Base-by-base conservation (phyloP, 2,797 vertebrate genomes). In the Ptychobarbus kaznakovi region DNA sequence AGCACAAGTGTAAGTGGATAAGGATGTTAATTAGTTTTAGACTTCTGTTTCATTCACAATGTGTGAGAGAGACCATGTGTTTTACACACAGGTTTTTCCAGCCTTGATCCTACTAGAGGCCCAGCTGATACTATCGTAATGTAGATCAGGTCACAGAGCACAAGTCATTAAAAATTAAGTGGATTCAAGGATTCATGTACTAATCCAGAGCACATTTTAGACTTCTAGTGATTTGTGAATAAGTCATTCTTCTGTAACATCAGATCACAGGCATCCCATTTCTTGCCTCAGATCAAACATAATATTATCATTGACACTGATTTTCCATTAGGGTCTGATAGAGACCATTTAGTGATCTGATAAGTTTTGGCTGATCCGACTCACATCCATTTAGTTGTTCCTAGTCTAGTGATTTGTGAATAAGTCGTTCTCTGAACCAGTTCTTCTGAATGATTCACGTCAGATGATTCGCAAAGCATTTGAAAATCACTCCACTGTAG, bases 201-300 rank as follows among this genome's bases (percentile, higher is more conserved):
- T 56, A 38, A 81, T 73, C 68, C 77, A 76, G 22, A 66, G 73
- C 73, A 56, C 73, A 77, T 66, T 25, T 77, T 65, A 38, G 3
- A 76, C 38, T 82, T 73, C 35, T n/a, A n/a, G n/a, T n/a, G n/a
- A n/a, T n/a, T n/a, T n/a, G n/a, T n/a, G n/a, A n/a, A n/a, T n/a
- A n/a, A n/a, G n/a, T n/a, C n/a, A n/a, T n/a, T n/a, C n/a, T n/a
- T n/a, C n/a, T n/a, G n/a, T n/a, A n/a, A n/a, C n/a, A n/a, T n/a
- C n/a, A n/a, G n/a, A n/a, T n/a, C 79, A 69, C 32, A 70, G 73
- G 63, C 32, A 75, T n/a, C 46, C 46, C 11, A 32, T 69, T 38
- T 75, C 78, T 53, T 22, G 69, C 76, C 85, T 82, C 85, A 75
- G 35, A n/a, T n/a, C n/a, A n/a, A n/a, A n/a, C n/a, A n/a, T n/a